These are phyloP conservation scores for Hypomesus transpacificus DNA, from an alignment of 2,113 vertebrate species.

Conservation along the genomic window DNA sequence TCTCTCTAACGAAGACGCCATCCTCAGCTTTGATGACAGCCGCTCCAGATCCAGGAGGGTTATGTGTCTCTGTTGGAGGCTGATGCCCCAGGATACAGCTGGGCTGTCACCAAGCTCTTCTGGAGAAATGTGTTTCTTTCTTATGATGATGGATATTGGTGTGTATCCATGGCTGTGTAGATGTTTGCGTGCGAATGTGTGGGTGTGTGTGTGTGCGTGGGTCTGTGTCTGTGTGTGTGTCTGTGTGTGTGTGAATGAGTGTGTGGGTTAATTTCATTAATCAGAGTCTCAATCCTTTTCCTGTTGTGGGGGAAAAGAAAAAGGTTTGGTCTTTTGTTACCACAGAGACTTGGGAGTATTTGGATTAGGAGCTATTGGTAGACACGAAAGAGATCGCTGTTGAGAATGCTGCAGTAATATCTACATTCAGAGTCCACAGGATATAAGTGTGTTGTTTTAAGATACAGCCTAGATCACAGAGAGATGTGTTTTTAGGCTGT, in stretches of 20 bases:
- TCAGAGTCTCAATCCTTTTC: constrained; percentile 13
- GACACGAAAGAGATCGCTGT: background rate
- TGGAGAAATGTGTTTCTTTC: constrained; percentile 44
- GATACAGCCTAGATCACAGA: background rate
- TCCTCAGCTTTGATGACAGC: constrained; percentile 44
- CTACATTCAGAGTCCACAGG: background rate
- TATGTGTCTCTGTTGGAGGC: constrained; percentile 35
- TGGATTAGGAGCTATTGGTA: background rate
- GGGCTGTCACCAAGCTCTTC: constrained; percentile 37
- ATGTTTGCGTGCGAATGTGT: constrained; percentile 11
- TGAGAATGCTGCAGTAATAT: background rate
- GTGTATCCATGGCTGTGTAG: constrained; percentile 38
- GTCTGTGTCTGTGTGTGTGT: background rate
- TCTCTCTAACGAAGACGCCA: constrained; percentile 52
- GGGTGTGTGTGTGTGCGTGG: background rate
- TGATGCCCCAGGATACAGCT: constrained; percentile 37
- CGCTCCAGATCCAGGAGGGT: constrained; percentile 30
- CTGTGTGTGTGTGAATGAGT: background rate
- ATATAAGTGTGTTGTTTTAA: background rate
- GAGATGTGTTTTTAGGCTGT: background rate
- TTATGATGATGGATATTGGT: constrained; percentile 39
- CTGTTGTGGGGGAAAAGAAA: background rate
- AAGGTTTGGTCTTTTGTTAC: background rate
- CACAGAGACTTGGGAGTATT: background rate
- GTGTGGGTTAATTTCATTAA: constrained; percentile 27